Evolutionary conservation across 2,113 vertebrate genomes (phyloP).

Genomic region (Prietella phreatophila): DNA sequence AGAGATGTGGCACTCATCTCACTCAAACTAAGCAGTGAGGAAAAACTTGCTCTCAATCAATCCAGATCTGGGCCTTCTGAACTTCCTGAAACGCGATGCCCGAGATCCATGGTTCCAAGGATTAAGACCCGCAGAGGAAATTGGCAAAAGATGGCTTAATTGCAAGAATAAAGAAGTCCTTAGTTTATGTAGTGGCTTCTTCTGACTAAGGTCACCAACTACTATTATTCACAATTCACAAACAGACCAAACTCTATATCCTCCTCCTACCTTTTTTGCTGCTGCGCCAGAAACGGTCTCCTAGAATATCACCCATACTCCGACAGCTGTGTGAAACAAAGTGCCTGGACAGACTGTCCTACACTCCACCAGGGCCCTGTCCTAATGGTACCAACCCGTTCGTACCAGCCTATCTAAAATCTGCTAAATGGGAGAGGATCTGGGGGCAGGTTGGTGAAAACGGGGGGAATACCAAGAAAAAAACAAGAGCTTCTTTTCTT

Average conservation of each 20-base stretch:
- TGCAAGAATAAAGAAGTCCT: not conserved
- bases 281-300: constrained; percentile 77
- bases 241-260: not conserved
- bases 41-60: constrained; percentile 32
- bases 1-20: constrained; percentile 31
- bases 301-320: constrained; percentile 67
- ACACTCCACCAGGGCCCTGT: constrained; percentile 12
- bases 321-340: constrained; percentile 35
- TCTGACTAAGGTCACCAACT: not conserved
- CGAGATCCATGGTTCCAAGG: not conserved
- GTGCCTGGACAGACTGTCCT: not conserved
- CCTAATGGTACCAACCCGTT: constrained; percentile 46
- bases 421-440: constrained; percentile 49
- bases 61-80: not conserved
- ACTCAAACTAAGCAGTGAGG: constrained; percentile 31
- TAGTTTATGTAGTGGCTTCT: not conserved
- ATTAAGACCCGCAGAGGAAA: not conserved
- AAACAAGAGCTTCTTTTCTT: constrained; percentile 77
- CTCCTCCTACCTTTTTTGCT: constrained; percentile 73
- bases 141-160: not conserved
- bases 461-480: constrained; percentile 49
- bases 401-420: constrained; percentile 52
- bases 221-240: not conserved
- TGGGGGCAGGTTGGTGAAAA: constrained; percentile 44
- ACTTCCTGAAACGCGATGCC: not conserved